phyloP scores from a whole-genome alignment of 2,888 invertebrate genomes.

The Salpingus planirostris region DNA sequence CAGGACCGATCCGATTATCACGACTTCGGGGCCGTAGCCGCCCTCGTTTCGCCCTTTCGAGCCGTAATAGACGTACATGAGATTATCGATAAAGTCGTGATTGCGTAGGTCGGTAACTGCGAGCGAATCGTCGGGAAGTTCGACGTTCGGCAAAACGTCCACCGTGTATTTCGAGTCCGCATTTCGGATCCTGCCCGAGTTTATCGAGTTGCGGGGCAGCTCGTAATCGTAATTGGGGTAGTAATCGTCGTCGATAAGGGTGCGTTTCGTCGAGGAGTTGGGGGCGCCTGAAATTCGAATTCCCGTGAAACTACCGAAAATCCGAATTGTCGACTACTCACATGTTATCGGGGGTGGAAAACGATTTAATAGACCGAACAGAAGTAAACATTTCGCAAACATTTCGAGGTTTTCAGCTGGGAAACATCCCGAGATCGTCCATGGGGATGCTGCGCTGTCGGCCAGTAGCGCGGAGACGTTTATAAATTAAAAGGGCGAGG shows the following conservation, averaged over 20 bases:
- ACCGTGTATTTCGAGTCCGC: constrained; percentile 36
- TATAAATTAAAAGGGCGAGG: too few species aligned
- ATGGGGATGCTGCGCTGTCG: too few species aligned
- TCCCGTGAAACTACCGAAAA: neutral
- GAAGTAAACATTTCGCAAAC: too few species aligned
- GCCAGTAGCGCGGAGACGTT: too few species aligned
- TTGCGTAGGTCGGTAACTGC: constrained; percentile 59
- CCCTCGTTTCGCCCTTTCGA: constrained; percentile 43
- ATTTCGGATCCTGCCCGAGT: too few species aligned
- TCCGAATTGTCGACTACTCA: too few species aligned
- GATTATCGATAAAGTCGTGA: constrained; percentile 63
- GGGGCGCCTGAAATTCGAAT: constrained; percentile 15
- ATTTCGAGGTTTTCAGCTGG: too few species aligned
- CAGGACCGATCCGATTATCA: constrained; percentile 41
- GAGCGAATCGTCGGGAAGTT: constrained; percentile 53
- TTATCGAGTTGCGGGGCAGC: constrained; percentile 37
- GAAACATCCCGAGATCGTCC: too few species aligned
- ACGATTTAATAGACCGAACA: too few species aligned
- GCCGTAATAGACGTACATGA: constrained; percentile 63
- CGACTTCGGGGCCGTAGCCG: constrained; percentile 46
- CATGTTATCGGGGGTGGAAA: too few species aligned
- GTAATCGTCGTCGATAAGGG: too few species aligned
- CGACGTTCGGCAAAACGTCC: constrained; percentile 45
- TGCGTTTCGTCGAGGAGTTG: constrained; percentile 25
- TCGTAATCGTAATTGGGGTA: constrained; percentile 40